Evolutionary conservation across 2,888 invertebrate genomes (phyloP).

Genomic region (Metalampra italica): DNA sequence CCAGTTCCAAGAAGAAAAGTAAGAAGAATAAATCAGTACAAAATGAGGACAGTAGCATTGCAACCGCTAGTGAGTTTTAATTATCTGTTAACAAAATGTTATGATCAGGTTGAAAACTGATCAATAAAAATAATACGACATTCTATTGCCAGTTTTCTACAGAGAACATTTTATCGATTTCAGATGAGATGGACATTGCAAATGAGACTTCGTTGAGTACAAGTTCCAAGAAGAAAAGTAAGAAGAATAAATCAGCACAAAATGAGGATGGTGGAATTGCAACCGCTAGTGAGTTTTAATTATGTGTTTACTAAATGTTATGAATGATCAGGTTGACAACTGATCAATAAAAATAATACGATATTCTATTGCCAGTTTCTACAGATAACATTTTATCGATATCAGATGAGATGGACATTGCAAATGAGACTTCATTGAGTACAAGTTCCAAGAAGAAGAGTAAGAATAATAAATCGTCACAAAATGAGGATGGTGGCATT

Average conservation of each 20-base stretch:
- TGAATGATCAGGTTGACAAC: too few species aligned
- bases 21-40: constrained; percentile 18
- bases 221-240: constrained; percentile 22
- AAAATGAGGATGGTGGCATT: constrained; percentile 11
- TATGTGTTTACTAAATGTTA: constrained; percentile 13
- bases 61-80: constrained; percentile 19
- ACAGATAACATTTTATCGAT: not conserved
- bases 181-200: not conserved
- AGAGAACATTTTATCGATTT: too few species aligned
- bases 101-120: too few species aligned
- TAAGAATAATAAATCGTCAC: constrained; percentile 17
- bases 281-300: constrained; percentile 21
- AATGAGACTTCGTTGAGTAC: not conserved
- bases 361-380: too few species aligned
- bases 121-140: not conserved
- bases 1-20: constrained; percentile 21
- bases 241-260: constrained; percentile 20
- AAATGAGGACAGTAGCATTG: constrained; percentile 11
- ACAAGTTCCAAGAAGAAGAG: constrained; percentile 21
- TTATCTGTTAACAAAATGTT: too few species aligned
- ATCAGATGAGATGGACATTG: not conserved
- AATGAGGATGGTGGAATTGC: constrained; percentile 11
- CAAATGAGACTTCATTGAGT: not conserved
- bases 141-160: too few species aligned
- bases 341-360: not conserved